Conservation (phyloP, 2,888 invertebrate genomes). For the Ochlodes sylvanus region DNA sequence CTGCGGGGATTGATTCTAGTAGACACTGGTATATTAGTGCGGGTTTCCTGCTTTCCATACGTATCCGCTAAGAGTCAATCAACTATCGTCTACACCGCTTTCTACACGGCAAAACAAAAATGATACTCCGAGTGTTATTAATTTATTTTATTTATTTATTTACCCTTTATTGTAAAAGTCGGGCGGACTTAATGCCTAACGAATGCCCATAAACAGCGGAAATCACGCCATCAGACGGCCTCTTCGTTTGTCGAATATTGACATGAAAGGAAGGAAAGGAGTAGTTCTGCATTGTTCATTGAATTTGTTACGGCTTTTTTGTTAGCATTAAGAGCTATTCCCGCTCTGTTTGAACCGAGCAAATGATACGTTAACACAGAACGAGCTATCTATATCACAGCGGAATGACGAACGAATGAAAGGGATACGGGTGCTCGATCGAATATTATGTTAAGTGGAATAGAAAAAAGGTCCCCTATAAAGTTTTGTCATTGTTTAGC, state of each 20-base stretch:
- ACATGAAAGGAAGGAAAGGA: not conserved
- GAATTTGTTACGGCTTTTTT: slow-evolving; percentile 55
- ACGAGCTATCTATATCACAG: slow-evolving; percentile 45
- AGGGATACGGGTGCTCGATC: slow-evolving; percentile 33
- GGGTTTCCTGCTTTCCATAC: too few relatives aligned
- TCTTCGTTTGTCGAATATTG: not conserved
- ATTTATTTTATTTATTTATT: too few relatives aligned
- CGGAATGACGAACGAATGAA: slow-evolving; percentile 41
- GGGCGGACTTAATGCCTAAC: too few relatives aligned
- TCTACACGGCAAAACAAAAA: too few relatives aligned
- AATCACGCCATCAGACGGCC: too few relatives aligned
- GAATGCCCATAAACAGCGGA: too few relatives aligned
- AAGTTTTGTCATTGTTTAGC: slow-evolving; percentile 37
- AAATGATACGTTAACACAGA: slow-evolving; percentile 55
- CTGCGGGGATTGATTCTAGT: too few relatives aligned
- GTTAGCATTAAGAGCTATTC: slow-evolving; percentile 47
- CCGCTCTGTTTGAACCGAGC: slow-evolving; percentile 51
- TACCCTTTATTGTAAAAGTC: too few relatives aligned
- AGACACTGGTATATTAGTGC: too few relatives aligned
- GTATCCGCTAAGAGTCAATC: too few relatives aligned
- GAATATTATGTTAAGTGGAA: slow-evolving; percentile 46
- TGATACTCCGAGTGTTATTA: too few relatives aligned
- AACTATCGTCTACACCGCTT: too few relatives aligned
- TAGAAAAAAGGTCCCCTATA: slow-evolving; percentile 45
- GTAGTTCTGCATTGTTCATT: slow-evolving; percentile 58